These are phyloP conservation scores for Oenanthe melanoleuca DNA, from an alignment of 2,113 vertebrate species.

Conservation along the genomic window DNA sequence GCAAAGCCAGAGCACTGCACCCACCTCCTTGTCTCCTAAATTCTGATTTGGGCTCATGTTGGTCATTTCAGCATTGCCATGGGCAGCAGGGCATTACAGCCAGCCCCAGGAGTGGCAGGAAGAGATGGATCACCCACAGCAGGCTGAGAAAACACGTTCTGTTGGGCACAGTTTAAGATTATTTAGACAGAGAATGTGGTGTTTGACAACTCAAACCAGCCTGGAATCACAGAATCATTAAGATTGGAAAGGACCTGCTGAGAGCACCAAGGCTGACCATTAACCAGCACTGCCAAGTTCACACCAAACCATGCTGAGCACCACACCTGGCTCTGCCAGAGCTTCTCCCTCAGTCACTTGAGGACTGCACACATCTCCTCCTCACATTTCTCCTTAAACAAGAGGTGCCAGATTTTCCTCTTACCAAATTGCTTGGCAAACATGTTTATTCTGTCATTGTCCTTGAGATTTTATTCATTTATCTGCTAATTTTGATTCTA, in stretches of 20 bases:
- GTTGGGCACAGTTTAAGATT: neutral
- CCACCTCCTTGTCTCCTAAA: neutral
- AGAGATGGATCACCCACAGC: neutral
- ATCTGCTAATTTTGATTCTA: constrained; percentile 19
- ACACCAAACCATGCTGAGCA: neutral
- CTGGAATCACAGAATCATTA: neutral
- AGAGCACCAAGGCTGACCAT: neutral
- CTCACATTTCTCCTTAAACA: neutral
- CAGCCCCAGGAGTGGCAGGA: neutral
- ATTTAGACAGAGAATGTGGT: neutral
- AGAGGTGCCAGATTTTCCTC: neutral
- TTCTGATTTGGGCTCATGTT: neutral
- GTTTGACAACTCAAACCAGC: neutral
- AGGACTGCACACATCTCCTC: neutral
- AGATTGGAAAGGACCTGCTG: neutral
- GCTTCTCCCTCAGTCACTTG: neutral
- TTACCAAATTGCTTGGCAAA: neutral
- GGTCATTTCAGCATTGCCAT: fast-evolving
- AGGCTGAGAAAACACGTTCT: neutral
- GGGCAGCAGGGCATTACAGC: neutral
- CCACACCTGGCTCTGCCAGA: neutral
- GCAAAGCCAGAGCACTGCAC: neutral
- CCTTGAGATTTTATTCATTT: constrained; percentile 42
- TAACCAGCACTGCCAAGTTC: neutral
- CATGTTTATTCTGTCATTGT: neutral